These are phyloP conservation scores for Conops quadrifasciatus DNA, from an alignment of 2,888 invertebrate genomes.

Conservation along the genomic window DNA sequence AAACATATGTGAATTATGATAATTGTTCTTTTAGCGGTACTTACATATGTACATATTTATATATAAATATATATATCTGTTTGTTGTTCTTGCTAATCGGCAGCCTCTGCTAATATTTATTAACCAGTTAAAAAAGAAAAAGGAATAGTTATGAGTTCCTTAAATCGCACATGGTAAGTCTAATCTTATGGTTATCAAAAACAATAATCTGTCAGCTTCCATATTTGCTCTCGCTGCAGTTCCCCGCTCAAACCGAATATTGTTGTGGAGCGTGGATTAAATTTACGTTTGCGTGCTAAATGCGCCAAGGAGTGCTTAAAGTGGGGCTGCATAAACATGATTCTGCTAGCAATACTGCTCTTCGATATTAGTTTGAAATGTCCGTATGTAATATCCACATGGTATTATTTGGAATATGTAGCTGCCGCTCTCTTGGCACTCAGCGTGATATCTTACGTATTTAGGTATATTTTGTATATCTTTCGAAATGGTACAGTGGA, in stretches of 20 bases:
- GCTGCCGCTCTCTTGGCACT: constrained; percentile 65
- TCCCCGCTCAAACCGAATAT: constrained; percentile 49
- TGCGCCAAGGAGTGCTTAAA: constrained; percentile 55
- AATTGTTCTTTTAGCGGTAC: neutral
- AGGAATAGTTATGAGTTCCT: neutral
- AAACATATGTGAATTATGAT: no score
- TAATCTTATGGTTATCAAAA: no score
- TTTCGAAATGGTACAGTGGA: constrained; percentile 64
- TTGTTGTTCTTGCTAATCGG: no score
- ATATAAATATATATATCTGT: constrained; percentile 1
- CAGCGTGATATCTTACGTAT: constrained; percentile 68
- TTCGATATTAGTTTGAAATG: constrained; percentile 60
- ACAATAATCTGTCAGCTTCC: no score
- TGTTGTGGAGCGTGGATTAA: constrained; percentile 54
- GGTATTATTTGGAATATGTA: constrained; percentile 65
- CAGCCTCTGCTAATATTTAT: no score
- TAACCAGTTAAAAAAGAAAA: no score
- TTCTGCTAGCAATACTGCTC: constrained; percentile 53
- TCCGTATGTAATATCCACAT: constrained; percentile 50
- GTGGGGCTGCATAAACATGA: constrained; percentile 59
- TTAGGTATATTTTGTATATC: constrained; percentile 65
- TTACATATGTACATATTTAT: constrained; percentile 12
- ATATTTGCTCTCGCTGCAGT: no score
- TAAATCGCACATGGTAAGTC: no score
- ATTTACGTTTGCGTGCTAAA: constrained; percentile 53